These are phyloP conservation scores for Acromyrmex charruanus DNA, from an alignment of 1,140 invertebrate genomes.

Conservation along the genomic window DNA sequence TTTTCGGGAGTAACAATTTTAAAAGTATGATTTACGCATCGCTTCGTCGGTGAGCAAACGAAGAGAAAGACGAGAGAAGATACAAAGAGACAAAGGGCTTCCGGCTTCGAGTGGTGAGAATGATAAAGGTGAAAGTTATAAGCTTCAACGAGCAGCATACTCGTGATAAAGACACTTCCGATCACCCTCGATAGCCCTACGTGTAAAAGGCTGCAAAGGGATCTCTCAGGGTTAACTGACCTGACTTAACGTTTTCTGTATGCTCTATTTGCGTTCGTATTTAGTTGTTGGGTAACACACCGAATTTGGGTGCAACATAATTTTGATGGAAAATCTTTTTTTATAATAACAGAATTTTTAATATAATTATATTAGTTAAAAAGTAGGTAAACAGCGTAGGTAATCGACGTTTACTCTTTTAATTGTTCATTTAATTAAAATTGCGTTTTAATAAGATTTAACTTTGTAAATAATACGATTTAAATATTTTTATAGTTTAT, in stretches of 20 bases:
- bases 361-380: background rate
- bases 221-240: slow-evolving; percentile 57
- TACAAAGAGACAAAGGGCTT: slow-evolving; percentile 62
- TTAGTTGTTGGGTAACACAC: background rate
- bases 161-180: slow-evolving; percentile 45
- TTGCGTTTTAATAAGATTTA: background rate
- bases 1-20: slow-evolving; percentile 33
- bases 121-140: slow-evolving; percentile 63
- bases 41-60: slow-evolving; percentile 21
- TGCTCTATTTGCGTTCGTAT: slow-evolving; percentile 30
- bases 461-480: background rate
- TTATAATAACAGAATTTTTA: background rate
- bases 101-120: slow-evolving; percentile 33
- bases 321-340: background rate
- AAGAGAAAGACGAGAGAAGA: slow-evolving; percentile 29
- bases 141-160: slow-evolving; percentile 44
- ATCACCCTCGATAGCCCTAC: slow-evolving; percentile 44
- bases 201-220: slow-evolving; percentile 39
- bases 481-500: slow-evolving; percentile 3
- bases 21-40: slow-evolving; percentile 60
- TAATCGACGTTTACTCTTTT: background rate
- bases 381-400: background rate
- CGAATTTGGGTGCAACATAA: background rate
- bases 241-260: slow-evolving; percentile 42
- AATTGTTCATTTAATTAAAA: background rate